Evolutionary conservation across 2,797 vertebrate species (phyloP).

Genomic region (Dallia pectoralis): DNA sequence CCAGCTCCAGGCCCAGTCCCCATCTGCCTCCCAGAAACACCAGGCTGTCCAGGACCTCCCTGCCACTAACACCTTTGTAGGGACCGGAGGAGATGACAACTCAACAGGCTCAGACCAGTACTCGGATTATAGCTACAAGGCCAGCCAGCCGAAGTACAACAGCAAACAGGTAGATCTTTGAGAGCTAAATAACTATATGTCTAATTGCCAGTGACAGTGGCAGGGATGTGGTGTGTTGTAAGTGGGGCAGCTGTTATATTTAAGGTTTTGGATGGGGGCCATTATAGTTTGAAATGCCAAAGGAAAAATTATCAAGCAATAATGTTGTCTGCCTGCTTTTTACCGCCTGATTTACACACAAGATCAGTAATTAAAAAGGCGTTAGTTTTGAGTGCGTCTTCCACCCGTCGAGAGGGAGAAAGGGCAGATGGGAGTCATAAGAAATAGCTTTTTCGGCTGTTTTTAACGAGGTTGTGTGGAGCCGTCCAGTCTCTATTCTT

Average conservation of each 20-base stretch:
- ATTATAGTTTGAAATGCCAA: constrained; percentile 4
- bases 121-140: constrained; percentile 99
- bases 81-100: constrained; percentile 94
- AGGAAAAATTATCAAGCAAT: not conserved
- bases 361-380: constrained; percentile 5
- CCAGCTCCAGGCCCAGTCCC: constrained; percentile 96
- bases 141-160: constrained; percentile 95
- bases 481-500: not conserved
- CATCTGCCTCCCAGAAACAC: constrained; percentile 98
- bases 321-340: constrained; percentile 8
- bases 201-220: constrained; percentile 1
- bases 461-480: constrained; percentile 19
- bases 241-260: not conserved
- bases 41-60: constrained; percentile 99
- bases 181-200: constrained; percentile 19
- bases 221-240: constrained; percentile 3
- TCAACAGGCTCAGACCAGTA: constrained; percentile 99
- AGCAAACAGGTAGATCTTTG: constrained; percentile 87
- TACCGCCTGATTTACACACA: constrained; percentile 1
- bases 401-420: not conserved
- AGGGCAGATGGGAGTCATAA: constrained; percentile 9
- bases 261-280: not conserved
- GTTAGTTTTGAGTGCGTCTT: constrained; percentile 8
- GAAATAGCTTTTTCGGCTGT: constrained; percentile 14
- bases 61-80: constrained; percentile 97